Conservation (phyloP, 2,113 vertebrate genomes). For the Pionites leucogaster region DNA sequence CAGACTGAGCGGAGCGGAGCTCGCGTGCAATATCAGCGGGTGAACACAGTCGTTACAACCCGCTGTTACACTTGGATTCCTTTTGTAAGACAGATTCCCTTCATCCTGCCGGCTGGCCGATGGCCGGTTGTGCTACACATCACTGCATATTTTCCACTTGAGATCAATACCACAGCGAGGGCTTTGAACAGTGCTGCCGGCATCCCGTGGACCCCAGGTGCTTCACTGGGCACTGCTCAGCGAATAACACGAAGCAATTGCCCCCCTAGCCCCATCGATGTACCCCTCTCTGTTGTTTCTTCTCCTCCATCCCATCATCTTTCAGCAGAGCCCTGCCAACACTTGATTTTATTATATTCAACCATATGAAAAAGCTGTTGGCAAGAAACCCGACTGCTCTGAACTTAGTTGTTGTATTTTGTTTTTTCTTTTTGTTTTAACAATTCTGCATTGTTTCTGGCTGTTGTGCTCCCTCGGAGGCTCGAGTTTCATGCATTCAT, state of each 20-base stretch:
- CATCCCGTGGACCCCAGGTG: not conserved
- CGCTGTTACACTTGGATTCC: not conserved
- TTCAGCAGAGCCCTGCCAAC: not conserved
- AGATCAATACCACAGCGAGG: not conserved
- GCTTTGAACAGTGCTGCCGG: not conserved
- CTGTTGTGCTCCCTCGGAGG: not conserved
- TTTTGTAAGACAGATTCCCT: not conserved
- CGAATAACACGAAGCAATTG: not conserved
- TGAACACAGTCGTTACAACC: not conserved
- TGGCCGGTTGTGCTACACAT: not conserved
- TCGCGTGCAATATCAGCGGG: not conserved
- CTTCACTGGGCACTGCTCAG: not conserved
- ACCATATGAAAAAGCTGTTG: not conserved
- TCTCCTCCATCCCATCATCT: not conserved
- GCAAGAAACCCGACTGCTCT: not conserved
- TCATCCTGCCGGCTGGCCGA: not conserved
- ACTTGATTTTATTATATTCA: not conserved
- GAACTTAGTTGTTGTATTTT: not conserved
- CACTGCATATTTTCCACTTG: conserved; percentile 22
- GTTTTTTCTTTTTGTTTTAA: not conserved
- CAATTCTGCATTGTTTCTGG: not conserved
- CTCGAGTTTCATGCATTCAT: not conserved
- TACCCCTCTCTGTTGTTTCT: not conserved
- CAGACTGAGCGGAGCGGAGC: not conserved
- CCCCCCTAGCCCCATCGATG: rapidly evolving